Evolutionary conservation across 2,797 vertebrate genomes (phyloP).

Genomic region (Muraenolepis orangiensis): DNA sequence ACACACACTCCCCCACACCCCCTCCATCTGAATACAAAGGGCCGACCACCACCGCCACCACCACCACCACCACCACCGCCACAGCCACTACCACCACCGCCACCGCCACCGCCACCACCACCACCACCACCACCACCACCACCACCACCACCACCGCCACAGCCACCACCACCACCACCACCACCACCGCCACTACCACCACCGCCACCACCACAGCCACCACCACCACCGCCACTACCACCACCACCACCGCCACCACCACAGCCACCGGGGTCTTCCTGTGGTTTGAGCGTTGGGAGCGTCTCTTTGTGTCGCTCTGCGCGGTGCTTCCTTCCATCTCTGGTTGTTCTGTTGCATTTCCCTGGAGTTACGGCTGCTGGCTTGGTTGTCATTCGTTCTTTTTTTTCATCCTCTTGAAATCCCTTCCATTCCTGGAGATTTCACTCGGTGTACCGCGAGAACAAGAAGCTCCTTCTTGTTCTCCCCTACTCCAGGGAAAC

Average conservation of each 20-base stretch:
- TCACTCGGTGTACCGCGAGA: background rate
- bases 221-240: too few relatives aligned
- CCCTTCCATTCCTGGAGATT: background rate
- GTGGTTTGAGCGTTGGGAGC: background rate
- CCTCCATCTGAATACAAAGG: background rate
- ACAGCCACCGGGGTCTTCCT: background rate
- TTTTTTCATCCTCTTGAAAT: background rate
- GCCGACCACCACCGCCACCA: background rate
- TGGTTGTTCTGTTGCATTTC: background rate
- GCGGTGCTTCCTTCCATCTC: background rate
- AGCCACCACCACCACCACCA: too few relatives aligned
- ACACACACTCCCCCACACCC: background rate
- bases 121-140: background rate
- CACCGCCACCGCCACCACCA: too few relatives aligned
- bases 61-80: background rate
- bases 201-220: too few relatives aligned
- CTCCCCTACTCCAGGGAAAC: slow-evolving; percentile 1
- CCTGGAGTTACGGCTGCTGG: background rate
- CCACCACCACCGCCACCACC: background rate
- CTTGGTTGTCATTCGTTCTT: too few relatives aligned
- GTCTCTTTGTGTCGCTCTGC: background rate
- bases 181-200: background rate
- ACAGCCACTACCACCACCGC: too few relatives aligned
- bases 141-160: background rate
- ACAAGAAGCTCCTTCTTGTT: background rate